These are phyloP conservation scores for Achroia grisella DNA, from an alignment of 1,140 invertebrate species.

Conservation along the genomic window DNA sequence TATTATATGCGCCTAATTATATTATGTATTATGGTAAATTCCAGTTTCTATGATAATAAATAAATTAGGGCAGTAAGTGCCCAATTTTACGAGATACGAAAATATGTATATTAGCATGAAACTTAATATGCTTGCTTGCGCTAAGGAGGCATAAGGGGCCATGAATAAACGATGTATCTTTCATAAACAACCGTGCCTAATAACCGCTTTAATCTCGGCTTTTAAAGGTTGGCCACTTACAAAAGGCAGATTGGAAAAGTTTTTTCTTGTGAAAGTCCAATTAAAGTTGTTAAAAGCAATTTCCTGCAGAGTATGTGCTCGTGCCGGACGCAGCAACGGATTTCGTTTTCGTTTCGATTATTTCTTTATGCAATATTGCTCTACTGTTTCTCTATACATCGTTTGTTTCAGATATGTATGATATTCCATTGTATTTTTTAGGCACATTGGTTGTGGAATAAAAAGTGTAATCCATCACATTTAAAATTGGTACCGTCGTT, in stretches of 20 bases:
- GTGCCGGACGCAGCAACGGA: slow-evolving; percentile 5
- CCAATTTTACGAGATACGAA: background rate
- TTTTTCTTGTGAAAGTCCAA: slow-evolving; percentile 60
- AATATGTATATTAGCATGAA: background rate
- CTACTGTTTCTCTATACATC: slow-evolving; percentile 8
- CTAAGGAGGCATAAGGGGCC: background rate
- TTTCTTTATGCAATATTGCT: background rate
- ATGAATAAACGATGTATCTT: slow-evolving; percentile 27
- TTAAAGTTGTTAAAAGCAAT: slow-evolving; percentile 68
- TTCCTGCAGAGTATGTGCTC: slow-evolving; percentile 39
- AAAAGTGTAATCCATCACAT: too few species aligned
- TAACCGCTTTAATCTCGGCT: slow-evolving; percentile 45
- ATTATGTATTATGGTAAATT: too few species aligned
- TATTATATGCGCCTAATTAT: too few species aligned
- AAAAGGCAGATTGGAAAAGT: slow-evolving; percentile 63
- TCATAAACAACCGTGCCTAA: slow-evolving; percentile 31
- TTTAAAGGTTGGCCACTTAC: slow-evolving; percentile 43
- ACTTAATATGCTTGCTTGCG: background rate
- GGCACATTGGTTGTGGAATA: too few species aligned
- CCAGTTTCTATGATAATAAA: too few species aligned
- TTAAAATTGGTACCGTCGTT: too few species aligned
- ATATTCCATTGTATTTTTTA: too few species aligned
- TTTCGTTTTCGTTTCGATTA: background rate
- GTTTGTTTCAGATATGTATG: too few species aligned
- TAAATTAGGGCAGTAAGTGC: too few species aligned